Conservation (phyloP, 2,888 invertebrate genomes). For the Drosophila imparisetae region DNA sequence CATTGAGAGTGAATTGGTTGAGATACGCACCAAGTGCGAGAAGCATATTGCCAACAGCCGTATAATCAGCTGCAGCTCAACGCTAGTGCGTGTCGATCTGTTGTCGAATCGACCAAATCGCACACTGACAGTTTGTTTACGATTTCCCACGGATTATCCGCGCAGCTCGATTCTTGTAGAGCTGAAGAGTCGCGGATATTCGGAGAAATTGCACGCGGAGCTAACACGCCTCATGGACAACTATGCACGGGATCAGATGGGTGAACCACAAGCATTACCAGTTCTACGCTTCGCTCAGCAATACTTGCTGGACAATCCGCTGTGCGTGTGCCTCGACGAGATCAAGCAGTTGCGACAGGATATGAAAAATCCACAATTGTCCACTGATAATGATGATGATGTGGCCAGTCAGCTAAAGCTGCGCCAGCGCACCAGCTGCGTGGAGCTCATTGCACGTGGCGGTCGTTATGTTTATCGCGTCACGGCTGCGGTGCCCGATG, state of each 20-base stretch:
- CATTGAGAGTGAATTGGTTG: slow-evolving; percentile 88
- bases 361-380: slow-evolving; percentile 70
- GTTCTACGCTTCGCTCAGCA: slow-evolving; percentile 87
- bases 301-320: slow-evolving; percentile 88
- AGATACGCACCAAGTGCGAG: slow-evolving; percentile 88
- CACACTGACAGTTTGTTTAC: slow-evolving; percentile 87
- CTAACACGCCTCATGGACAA: slow-evolving; percentile 86
- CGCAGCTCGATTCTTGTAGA: slow-evolving; percentile 87
- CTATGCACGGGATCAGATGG: slow-evolving; percentile 87
- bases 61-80: slow-evolving; percentile 88
- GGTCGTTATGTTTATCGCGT: slow-evolving; percentile 87
- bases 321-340: slow-evolving; percentile 90
- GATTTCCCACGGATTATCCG: slow-evolving; percentile 89
- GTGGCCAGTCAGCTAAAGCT: slow-evolving; percentile 87
- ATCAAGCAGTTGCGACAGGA: slow-evolving; percentile 87
- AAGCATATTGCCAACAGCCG: slow-evolving; percentile 87
- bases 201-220: slow-evolving; percentile 87
- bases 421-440: slow-evolving; percentile 88
- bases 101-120: slow-evolving; percentile 86
- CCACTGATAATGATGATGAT: slow-evolving; percentile 49
- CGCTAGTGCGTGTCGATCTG: slow-evolving; percentile 89
- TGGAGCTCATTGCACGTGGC: slow-evolving; percentile 86
- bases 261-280: slow-evolving; percentile 87
- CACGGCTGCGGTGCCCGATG: slow-evolving; percentile 87
- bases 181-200: slow-evolving; percentile 89